A percentile compares a stretch with the other conserved stretches of the same genome.
phyloP scores from a whole-genome alignment of 2,797 vertebrate genomes.

The Chaunax sp. region DNA sequence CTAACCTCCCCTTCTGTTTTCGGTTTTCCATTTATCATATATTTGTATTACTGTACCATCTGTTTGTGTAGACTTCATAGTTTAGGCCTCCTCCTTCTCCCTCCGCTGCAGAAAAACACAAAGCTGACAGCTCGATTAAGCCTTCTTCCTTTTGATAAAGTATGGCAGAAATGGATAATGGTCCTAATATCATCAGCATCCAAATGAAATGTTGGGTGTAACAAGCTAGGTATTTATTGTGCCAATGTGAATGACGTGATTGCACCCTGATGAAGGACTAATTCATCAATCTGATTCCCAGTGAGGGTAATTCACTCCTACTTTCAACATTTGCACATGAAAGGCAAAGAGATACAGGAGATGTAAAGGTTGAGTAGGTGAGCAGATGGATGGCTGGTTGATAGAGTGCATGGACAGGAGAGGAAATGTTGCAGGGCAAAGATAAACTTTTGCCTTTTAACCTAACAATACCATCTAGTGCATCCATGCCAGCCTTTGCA shows the following conservation, averaged over 20 bases:
- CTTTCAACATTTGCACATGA: constrained; percentile 60
- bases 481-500: constrained; percentile 28
- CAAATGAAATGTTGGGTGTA: constrained; percentile 67
- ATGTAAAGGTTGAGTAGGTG: constrained; percentile 25
- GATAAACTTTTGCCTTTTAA: constrained; percentile 20
- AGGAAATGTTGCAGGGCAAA: constrained; percentile 1
- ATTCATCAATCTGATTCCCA: constrained; percentile 71
- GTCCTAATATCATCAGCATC: constrained; percentile 66
- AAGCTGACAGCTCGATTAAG: constrained; percentile 46
- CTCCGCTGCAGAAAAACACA: constrained; percentile 42
- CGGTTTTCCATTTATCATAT: constrained; percentile 56
- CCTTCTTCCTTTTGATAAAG: constrained; percentile 44
- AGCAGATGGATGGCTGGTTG: neutral
- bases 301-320: constrained; percentile 61
- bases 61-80: constrained; percentile 59
- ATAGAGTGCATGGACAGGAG: neutral
- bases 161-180: constrained; percentile 52
- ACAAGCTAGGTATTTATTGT: constrained; percentile 75
- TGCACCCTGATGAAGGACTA: constrained; percentile 72
- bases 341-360: constrained; percentile 16
- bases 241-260: constrained; percentile 75
- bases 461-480: constrained; percentile 30
- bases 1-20: constrained; percentile 40
- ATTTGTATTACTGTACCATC: constrained; percentile 68
- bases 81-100: constrained; percentile 54